phyloP scores from a whole-genome alignment of 1,140 invertebrate species.

The Drosophila lacertosa region DNA sequence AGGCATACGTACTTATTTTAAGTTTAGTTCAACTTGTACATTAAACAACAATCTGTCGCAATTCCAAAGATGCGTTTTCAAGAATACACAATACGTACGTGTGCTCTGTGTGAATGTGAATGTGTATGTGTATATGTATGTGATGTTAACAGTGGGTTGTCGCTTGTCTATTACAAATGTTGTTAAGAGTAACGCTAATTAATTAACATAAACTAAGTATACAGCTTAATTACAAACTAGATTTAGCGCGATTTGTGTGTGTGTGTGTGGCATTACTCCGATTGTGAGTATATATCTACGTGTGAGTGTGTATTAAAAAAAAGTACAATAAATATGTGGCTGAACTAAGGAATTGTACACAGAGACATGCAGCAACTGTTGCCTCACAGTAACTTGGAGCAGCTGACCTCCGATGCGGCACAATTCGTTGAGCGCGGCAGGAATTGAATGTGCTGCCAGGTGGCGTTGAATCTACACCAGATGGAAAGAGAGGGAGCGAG shows the following conservation, averaged over 20 bases:
- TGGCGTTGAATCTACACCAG: slow-evolving; percentile 75
- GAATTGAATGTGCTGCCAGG: slow-evolving; percentile 82
- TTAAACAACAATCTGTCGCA: slow-evolving; percentile 20
- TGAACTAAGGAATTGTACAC: slow-evolving; percentile 55
- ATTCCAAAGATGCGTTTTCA: slow-evolving; percentile 8
- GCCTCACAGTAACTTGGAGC: slow-evolving; percentile 75
- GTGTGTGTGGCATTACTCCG: slow-evolving; percentile 8
- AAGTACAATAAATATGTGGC: slow-evolving; percentile 75
- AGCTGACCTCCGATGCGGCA: slow-evolving; percentile 60
- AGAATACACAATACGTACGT: slow-evolving; percentile 13
- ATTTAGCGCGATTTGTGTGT: slow-evolving; percentile 31
- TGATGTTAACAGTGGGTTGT: slow-evolving; percentile 49
- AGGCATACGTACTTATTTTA: slow-evolving; percentile 1
- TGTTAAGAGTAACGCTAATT: slow-evolving; percentile 28
- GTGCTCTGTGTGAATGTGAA: slow-evolving; percentile 22
- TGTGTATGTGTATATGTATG: slow-evolving; percentile 23
- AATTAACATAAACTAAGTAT: slow-evolving; percentile 21
- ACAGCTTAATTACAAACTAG: slow-evolving; percentile 34
- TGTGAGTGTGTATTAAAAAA: slow-evolving; percentile 56
- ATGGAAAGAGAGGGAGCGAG: slow-evolving; percentile 13
- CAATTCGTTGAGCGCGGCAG: slow-evolving; percentile 75
- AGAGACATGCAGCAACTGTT: slow-evolving; percentile 29
- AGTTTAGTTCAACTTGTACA: slow-evolving; percentile 32
- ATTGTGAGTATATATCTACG: slow-evolving; percentile 2
- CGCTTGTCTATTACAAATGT: slow-evolving; percentile 13